These are phyloP conservation scores for Myopa tessellatipennis DNA, from an alignment of 2,888 invertebrate species.

Conservation along the genomic window DNA sequence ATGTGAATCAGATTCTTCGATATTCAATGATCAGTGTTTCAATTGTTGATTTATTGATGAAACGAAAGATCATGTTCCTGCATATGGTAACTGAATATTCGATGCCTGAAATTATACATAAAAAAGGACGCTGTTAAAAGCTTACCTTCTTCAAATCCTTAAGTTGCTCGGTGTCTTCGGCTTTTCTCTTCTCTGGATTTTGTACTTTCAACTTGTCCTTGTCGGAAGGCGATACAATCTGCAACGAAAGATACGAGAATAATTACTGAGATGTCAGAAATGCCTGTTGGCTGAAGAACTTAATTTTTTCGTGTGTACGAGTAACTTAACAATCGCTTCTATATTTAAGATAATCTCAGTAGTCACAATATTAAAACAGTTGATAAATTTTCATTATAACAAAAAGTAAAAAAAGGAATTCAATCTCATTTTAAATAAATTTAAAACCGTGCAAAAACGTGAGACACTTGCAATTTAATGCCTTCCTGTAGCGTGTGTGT, in stretches of 20 bases:
- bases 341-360: neutral
- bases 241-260: conserved; percentile 49
- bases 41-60: too few relatives aligned
- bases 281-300: neutral
- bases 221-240: conserved; percentile 69
- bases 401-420: neutral
- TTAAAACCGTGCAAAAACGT: conserved; percentile 28
- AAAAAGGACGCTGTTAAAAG: neutral
- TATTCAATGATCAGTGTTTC: too few relatives aligned
- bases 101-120: neutral
- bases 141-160: conserved; percentile 89
- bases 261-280: neutral
- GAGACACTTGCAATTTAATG: conserved; percentile 28
- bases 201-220: conserved; percentile 76
- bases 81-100: too few relatives aligned
- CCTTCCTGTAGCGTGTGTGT: conserved; percentile 7
- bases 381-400: neutral
- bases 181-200: conserved; percentile 83
- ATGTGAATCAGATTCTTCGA: too few relatives aligned
- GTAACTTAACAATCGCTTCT: too few relatives aligned
- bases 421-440: neutral
- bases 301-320: too few relatives aligned
- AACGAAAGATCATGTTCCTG: too few relatives aligned
- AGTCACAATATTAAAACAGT: neutral
- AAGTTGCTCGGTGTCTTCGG: conserved; percentile 83